These are phyloP conservation scores for Dinomys branickii DNA, from an alignment of 2,113 vertebrate species.

Conservation along the genomic window DNA sequence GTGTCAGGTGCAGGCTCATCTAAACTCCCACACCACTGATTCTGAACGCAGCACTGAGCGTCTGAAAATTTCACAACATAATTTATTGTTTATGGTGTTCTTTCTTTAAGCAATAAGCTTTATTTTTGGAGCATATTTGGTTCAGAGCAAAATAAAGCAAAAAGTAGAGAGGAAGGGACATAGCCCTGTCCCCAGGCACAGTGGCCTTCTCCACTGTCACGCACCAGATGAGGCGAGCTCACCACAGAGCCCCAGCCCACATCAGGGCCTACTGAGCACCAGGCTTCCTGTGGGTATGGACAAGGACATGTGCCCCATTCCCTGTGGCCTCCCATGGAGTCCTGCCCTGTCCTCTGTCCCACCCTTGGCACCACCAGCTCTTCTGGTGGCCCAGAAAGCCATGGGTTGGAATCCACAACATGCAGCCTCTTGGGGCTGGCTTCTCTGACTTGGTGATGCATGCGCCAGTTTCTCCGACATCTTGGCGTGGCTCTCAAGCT, in stretches of 20 bases:
- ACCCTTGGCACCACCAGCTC: not conserved
- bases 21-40: not conserved
- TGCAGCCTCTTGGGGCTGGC: not conserved
- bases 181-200: not conserved
- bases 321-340: not conserved
- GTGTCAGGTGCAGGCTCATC: fast-evolving
- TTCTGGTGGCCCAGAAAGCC: not conserved
- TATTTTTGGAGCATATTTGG: not conserved
- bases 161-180: not conserved
- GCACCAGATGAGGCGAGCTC: fast-evolving
- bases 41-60: not conserved
- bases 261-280: not conserved
- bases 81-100: not conserved
- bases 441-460: not conserved
- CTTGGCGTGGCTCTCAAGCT: not conserved
- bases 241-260: not conserved
- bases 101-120: not conserved
- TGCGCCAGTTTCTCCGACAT: not conserved
- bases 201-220: not conserved
- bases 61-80: too few relatives aligned
- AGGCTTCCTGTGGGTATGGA: fast-evolving
- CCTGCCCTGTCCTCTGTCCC: not conserved
- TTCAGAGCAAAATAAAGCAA: not conserved
- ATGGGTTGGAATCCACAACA: too few relatives aligned
- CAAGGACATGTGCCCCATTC: fast-evolving